phyloP scores from a whole-genome alignment of 2,888 invertebrate genomes.

The Heliconius cydno region DNA sequence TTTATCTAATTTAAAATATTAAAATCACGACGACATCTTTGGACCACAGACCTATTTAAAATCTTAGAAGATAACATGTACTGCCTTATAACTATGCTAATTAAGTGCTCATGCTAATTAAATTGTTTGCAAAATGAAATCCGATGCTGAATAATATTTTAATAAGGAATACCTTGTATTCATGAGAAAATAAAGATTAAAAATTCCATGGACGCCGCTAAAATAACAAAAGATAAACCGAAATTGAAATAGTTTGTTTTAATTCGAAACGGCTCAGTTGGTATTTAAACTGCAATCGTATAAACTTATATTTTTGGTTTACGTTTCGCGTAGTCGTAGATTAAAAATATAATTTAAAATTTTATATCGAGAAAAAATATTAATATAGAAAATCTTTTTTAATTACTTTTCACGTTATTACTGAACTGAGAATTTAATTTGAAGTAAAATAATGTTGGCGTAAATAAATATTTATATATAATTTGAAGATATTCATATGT shows the following conservation, averaged over 20 bases:
- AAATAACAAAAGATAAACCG: constrained; percentile 27
- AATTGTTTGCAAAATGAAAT: neutral
- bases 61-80: neutral
- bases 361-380: neutral
- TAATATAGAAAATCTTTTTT: too few relatives aligned
- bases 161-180: constrained; percentile 3
- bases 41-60: neutral
- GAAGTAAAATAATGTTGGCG: neutral
- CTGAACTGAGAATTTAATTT: neutral
- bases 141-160: constrained; percentile 2
- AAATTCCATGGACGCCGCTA: constrained; percentile 14
- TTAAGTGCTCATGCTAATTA: neutral
- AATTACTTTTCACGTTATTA: too few relatives aligned
- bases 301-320: constrained; percentile 22
- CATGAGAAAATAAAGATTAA: constrained; percentile 22
- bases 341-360: neutral
- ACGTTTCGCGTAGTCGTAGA: constrained; percentile 8
- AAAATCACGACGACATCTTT: neutral
- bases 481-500: too few relatives aligned
- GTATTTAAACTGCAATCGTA: constrained; percentile 25
- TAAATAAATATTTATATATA: too few relatives aligned
- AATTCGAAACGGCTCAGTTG: constrained; percentile 23
- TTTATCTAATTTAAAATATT: too few relatives aligned
- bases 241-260: constrained; percentile 31
- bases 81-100: neutral